phyloP scores from a whole-genome alignment of 2,888 invertebrate genomes.

The Spodoptera picta region DNA sequence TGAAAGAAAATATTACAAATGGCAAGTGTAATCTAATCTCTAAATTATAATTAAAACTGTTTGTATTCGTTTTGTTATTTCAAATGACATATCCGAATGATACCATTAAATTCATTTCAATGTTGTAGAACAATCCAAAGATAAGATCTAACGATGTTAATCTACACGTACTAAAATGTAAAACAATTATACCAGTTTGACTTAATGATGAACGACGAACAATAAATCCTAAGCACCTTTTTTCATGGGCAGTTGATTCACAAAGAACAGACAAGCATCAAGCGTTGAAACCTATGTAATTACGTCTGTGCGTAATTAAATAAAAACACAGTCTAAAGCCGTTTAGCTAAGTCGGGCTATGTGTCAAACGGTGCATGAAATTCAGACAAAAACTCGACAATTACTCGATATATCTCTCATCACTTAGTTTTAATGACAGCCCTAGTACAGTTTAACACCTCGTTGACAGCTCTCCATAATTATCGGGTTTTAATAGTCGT shows the following conservation, averaged over 20 bases:
- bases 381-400: slow-evolving; percentile 73
- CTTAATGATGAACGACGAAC: not conserved
- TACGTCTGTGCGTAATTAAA: slow-evolving; percentile 48
- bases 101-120: not conserved
- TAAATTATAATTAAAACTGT: no score
- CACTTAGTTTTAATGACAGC: slow-evolving; percentile 64
- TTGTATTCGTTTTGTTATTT: no score
- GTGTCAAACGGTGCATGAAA: slow-evolving; percentile 75
- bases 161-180: not conserved
- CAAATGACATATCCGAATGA: no score
- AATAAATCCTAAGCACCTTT: slow-evolving; percentile 1
- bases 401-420: slow-evolving; percentile 60
- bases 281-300: slow-evolving; percentile 42
- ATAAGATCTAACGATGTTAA: not conserved
- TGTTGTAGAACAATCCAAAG: not conserved
- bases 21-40: no score
- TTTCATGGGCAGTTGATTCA: slow-evolving; percentile 26
- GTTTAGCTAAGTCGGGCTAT: slow-evolving; percentile 52
- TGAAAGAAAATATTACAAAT: not conserved
- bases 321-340: slow-evolving; percentile 28
- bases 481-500: slow-evolving; percentile 66
- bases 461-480: slow-evolving; percentile 64
- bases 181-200: slow-evolving; percentile 3
- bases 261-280: slow-evolving; percentile 20
- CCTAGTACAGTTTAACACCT: slow-evolving; percentile 65